A percentile compares a stretch with the other conserved stretches of the same genome.
Conservation (phyloP, 2,888 invertebrate species). For the Myopa tessellatipennis region DNA sequence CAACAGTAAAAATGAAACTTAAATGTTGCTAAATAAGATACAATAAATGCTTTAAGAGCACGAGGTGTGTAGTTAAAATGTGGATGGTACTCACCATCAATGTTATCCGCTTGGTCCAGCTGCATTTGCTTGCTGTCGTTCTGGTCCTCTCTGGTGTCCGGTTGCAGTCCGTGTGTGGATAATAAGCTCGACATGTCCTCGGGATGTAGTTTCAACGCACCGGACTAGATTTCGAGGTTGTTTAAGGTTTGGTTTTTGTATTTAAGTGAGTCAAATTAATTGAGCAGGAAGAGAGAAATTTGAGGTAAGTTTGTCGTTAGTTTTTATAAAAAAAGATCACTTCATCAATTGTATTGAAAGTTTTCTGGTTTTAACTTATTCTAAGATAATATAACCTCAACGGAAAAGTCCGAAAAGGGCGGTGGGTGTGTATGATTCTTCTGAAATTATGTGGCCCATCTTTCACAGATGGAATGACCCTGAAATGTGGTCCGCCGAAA, state of each 20-base stretch:
- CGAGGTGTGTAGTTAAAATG: neutral
- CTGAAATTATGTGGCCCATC: no score
- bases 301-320: conserved; percentile 9
- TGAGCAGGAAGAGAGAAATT: conserved; percentile 16
- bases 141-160: conserved; percentile 72
- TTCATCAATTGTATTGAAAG: no score
- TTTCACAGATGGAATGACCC: no score
- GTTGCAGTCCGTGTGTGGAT: conserved; percentile 72
- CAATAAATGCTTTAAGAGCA: neutral
- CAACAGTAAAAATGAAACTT: neutral
- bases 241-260: neutral
- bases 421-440: no score
- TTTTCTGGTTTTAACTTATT: no score
- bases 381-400: neutral
- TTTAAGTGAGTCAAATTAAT: neutral
- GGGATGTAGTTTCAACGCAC: conserved; percentile 67
- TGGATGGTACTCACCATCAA: conserved; percentile 75
- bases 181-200: conserved; percentile 75
- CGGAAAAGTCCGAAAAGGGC: neutral
- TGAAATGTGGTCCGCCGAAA: no score
- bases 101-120: conserved; percentile 78
- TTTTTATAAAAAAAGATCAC: neutral
- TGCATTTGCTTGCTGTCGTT: conserved; percentile 71
- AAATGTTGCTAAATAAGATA: neutral
- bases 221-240: conserved; percentile 49